Conservation (phyloP, 2,888 invertebrate species). For the Oligia strigilis region DNA sequence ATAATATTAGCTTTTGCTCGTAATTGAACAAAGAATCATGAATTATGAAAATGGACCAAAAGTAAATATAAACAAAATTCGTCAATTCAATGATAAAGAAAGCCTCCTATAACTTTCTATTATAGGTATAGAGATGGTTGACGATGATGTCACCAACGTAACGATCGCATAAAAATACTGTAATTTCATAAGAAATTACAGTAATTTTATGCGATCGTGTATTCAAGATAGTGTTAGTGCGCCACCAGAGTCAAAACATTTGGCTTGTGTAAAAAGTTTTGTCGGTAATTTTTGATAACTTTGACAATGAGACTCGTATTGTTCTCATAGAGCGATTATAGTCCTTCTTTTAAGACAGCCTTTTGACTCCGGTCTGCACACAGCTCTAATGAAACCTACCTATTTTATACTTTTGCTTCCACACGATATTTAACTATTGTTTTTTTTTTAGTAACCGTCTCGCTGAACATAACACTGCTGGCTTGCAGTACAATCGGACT, state of each 20-base stretch:
- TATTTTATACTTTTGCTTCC: not conserved
- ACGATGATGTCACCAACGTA: not conserved
- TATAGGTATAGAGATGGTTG: not conserved
- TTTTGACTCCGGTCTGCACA: not conserved
- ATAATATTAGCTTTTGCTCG: not conserved
- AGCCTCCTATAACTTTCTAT: not conserved
- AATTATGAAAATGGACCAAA: not conserved
- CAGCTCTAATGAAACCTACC: not conserved
- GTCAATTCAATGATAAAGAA: not conserved
- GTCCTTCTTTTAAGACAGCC: not conserved
- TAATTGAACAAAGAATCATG: not conserved
- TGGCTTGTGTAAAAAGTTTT: not conserved
- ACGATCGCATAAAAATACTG: too few relatives aligned
- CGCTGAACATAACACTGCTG: constrained; percentile 92
- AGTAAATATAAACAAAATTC: not conserved
- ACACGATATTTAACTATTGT: not conserved
- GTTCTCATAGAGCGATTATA: too few relatives aligned
- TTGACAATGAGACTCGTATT: not conserved
- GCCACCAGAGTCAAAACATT: not conserved
- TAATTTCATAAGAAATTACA: too few relatives aligned
- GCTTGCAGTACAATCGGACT: constrained; percentile 93
- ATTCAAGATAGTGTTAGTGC: too few relatives aligned
- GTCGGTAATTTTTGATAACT: not conserved
- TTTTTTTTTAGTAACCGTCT: constrained; percentile 92
- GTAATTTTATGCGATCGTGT: not conserved